Base-by-base conservation (phyloP, 1,140 invertebrate species). In the Drosophila orena region DNA sequence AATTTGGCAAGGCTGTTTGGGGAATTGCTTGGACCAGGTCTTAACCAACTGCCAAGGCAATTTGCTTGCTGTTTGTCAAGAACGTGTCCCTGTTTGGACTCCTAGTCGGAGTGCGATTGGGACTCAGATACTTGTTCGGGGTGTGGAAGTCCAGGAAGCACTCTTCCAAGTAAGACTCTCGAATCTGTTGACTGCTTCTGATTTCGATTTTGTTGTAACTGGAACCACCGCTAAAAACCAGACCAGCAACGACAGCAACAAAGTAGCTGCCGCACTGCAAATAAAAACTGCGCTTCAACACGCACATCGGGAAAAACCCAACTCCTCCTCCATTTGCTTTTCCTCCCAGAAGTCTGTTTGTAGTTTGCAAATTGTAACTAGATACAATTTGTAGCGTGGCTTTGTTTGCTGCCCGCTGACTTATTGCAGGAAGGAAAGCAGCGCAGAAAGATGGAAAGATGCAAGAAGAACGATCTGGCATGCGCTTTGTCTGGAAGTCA, bases 361-460 rank as follows among this genome's bases (percentile, higher is more conserved):
- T 90, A 89, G 84, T 89, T 89, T 89, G 84, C 84, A 89, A 89
- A 89, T 89, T 89, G 84, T 89, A 89, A 89, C 84, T 89, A 89
- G 84, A 89, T 89, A 89, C 84, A 89, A 89, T 89, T 89, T 89
- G 84, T 89, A 89, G 77, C 84, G 77, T 89, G 68, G 84, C 77
- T 89, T 89, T 89, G 84, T 89, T 88, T 73, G 83, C 61, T 88
- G 71, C 65, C 57, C 83, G 78, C 76, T 86, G 81, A 86, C 81
- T 86, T 86, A 86, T 86, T 86, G 81, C 81, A 86, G 81, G 81
- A 86, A 86, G 81, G 70, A 86, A 88, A 70, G 65, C 68, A 70
- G 27, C 62, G 40, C 62, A 68, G 40, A 70, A 44, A 52, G 60
- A 69, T 53, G 60, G 47, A 52, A 65, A 69, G 59, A 69, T 69